phyloP scores from a whole-genome alignment of 2,797 vertebrate species.

The Pangasius djambal region DNA sequence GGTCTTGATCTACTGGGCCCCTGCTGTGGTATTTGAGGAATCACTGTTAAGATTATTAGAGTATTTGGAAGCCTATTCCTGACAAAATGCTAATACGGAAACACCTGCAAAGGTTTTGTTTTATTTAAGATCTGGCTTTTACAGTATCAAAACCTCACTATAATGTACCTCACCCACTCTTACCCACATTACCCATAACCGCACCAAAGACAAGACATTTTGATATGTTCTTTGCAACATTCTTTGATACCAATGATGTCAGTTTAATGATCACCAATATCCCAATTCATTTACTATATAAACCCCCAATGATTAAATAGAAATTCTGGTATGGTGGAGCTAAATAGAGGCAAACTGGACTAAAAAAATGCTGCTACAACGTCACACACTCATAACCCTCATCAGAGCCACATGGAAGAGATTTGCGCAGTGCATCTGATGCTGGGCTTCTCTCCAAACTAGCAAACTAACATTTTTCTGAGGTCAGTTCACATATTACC shows the following conservation, averaged over 20 bases:
- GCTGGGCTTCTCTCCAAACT: constrained; percentile 51
- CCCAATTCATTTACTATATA: neutral
- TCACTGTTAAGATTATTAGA: constrained; percentile 4
- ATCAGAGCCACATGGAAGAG: constrained; percentile 49
- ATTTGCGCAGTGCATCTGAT: constrained; percentile 51
- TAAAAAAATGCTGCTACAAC: neutral
- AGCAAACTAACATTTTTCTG: constrained; percentile 57
- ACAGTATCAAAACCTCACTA: neutral
- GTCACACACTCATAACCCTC: constrained; percentile 25
- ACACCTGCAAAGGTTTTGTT: neutral
- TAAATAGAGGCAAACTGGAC: neutral
- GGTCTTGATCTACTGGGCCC: constrained; percentile 20
- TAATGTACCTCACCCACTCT: neutral
- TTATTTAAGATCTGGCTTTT: neutral
- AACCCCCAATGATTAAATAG: neutral
- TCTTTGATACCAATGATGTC: neutral
- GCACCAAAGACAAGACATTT: neutral
- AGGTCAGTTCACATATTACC: constrained; percentile 16
- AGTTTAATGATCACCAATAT: neutral
- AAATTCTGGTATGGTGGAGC: neutral
- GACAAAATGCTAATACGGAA: neutral
- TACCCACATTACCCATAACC: neutral
- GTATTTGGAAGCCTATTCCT: neutral
- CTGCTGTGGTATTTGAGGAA: constrained; percentile 24
- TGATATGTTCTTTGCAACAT: neutral